Evolutionary conservation across 1,140 invertebrate species (phyloP), one percentile per base, ranked within the genome.

Genomic region (Drosophila albomicans): DNA sequence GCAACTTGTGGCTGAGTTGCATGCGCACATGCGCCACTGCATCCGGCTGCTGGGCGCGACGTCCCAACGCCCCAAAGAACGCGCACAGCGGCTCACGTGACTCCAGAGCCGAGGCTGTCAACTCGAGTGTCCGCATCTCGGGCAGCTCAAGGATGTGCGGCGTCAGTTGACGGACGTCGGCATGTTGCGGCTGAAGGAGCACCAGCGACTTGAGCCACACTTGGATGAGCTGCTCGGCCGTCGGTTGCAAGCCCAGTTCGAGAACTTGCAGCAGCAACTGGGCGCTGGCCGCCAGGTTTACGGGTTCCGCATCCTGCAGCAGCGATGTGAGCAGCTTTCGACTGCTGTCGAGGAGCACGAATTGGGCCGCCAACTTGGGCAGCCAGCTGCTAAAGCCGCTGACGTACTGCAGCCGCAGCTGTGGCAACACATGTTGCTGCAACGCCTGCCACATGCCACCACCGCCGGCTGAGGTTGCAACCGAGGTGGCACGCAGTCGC

Each of bases 191-290:
- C 5, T 68, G 81, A 5, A 92, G 54, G 3, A 91, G 68, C 1
- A 92, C 88, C 16, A 92, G 8, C 1, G 91, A 92, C 48, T 82
- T 91, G 0, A 92, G 58, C 92, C 92, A 92, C 1, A 92, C 76
- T 46, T 91, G 84, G 0, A 92, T 70, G 5, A 92, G 66, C 0
- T 78, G 62, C 2, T 75, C 41, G 57, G 43, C 30, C 7, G 71
- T 8, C 3, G 56, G 49, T 28, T 41, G 52, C 10, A 54, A 28
- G n/a, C 35, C 48, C 10, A 58, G 16, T 16, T 68, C 56, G 2
- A 92, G 52, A 3, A 92, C 69, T 16, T 81, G 59, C 0, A 82
- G 58, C 28, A 93, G 13, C 62, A 92, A 66, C 45, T 92, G 81
- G 0, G 86, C 80, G 5, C 80, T 78, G 8, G 91, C 81, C 7